Evolutionary conservation across 2,797 vertebrate genomes (phyloP).

Genomic region (Chromobotia macracanthus): DNA sequence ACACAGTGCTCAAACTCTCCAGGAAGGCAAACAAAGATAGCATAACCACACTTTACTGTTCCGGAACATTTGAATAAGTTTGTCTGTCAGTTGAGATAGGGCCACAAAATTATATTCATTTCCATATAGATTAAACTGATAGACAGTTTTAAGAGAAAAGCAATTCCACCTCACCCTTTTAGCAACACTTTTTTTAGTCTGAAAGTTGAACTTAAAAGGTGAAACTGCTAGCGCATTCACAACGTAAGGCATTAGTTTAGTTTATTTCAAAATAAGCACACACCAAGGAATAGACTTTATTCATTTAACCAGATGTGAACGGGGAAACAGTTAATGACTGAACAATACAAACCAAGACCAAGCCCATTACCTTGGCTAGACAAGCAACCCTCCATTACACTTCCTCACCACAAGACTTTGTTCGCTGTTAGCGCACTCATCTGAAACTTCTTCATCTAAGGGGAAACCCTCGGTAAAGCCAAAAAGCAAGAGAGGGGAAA

Average conservation of each 20-base stretch:
- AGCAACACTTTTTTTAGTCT: background rate
- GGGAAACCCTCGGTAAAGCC: slow-evolving; percentile 38
- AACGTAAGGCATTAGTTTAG: background rate
- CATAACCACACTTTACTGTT: slow-evolving; percentile 45
- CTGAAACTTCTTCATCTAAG: slow-evolving; percentile 24
- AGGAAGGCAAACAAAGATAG: slow-evolving; percentile 49
- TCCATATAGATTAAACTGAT: slow-evolving; percentile 47
- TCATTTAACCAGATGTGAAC: slow-evolving; percentile 4
- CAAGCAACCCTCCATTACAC: slow-evolving; percentile 10
- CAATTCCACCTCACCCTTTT: background rate
- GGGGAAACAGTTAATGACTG: slow-evolving; percentile 9
- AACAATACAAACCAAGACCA: background rate
- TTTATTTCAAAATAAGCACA: slow-evolving; percentile 16
- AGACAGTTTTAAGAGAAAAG: background rate
- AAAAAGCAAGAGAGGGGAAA: slow-evolving; percentile 33
- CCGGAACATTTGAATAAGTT: slow-evolving; percentile 57
- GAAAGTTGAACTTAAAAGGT: background rate
- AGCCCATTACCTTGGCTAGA: slow-evolving; percentile 14
- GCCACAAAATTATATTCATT: slow-evolving; percentile 28
- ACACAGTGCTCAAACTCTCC: slow-evolving; percentile 26
- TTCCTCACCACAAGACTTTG: slow-evolving; percentile 27
- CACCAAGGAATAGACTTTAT: background rate
- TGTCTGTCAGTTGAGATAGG: slow-evolving; percentile 37
- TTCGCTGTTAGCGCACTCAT: slow-evolving; percentile 2
- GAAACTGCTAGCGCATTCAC: background rate